phyloP scores from a whole-genome alignment of 1,140 invertebrate species.

The Euglossa dilemma region DNA sequence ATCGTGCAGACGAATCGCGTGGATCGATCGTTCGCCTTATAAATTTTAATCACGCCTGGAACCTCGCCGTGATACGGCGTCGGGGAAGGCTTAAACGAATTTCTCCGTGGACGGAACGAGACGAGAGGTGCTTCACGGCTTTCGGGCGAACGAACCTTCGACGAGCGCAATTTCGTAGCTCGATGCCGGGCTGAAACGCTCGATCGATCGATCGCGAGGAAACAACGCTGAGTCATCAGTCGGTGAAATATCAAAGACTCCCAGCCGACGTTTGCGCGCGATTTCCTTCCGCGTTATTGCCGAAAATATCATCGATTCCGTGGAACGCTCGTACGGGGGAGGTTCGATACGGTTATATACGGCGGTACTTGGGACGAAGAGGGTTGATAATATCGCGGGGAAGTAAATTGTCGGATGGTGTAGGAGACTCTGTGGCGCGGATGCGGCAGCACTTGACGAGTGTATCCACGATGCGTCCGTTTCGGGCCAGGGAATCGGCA shows the following conservation, averaged over 20 bases:
- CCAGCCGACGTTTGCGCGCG: too few species aligned
- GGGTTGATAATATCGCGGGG: too few species aligned
- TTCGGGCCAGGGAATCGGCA: background rate
- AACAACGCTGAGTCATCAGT: too few species aligned
- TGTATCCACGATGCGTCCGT: background rate
- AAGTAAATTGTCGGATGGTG: too few species aligned
- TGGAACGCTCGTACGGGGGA: too few species aligned
- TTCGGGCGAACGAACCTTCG: background rate
- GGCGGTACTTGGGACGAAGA: too few species aligned
- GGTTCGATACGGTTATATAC: too few species aligned
- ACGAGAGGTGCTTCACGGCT: background rate
- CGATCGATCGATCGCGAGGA: background rate
- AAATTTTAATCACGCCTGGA: constrained; percentile 17
- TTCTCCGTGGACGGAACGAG: constrained; percentile 13
- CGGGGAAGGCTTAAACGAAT: constrained; percentile 11
- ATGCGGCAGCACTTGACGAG: background rate
- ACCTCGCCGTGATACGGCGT: background rate
- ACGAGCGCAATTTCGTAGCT: background rate
- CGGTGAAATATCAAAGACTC: too few species aligned
- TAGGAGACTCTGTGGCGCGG: too few species aligned
- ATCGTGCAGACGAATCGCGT: background rate
- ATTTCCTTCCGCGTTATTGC: too few species aligned
- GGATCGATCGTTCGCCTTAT: constrained; percentile 20
- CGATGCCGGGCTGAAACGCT: background rate
- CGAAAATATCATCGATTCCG: background rate